Evolutionary conservation across 2,797 vertebrate genomes (phyloP), one percentile per base, ranked within the genome.

Genomic region (Manis pentadactyla): DNA sequence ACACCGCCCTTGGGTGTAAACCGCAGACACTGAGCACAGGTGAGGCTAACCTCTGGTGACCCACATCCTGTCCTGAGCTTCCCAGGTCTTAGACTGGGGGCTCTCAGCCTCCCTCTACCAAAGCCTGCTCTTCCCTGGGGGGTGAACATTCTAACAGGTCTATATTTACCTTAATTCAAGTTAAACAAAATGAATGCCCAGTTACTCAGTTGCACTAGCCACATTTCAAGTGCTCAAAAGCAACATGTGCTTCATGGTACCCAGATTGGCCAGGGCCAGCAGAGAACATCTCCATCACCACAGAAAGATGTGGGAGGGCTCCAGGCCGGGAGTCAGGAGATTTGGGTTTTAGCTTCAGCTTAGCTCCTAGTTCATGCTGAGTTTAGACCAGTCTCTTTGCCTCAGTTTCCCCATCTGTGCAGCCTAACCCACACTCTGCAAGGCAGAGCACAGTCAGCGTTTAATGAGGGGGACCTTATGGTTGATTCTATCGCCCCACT

Each of bases 141-240:
- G 12, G 15, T 46, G 34, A 46, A 53, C 34, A 64, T 90, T 51
- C 78, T 73, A 42, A 77, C 34, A 81, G 68, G 27, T 81, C 75
- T 87, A 61, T 19, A 39, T 63, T 46, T 85, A 42, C 13, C 9
- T 92, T 75, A 31, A 85, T 90, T 53, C 83, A 81, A 75, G 77
- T 90, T 63, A 82, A 95, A 87, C 37, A 71, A 84, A 79, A 81
- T 57, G 37, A n/a, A 87, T 86, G 75, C 27, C 64, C 89, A 73
- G 53, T 83, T 75, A 57, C 1, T 31, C 34, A 5, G n/a, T 66
- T 42, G 19, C 21, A 39, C 18, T 34, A 19, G 88, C 34, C 66
- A 73, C 51, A 29, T 78, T 61, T 68, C 66, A 68, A 77, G 51
- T 46, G 42, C 42, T 66, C 5, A 15, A 17, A 4, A n/a, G 39